Percentiles rank a stretch among this genome's conserved stretches.
phyloP scores from a whole-genome alignment of 64 coral and sea anemone genomes.

The Cladopsammia gracilis region DNA sequence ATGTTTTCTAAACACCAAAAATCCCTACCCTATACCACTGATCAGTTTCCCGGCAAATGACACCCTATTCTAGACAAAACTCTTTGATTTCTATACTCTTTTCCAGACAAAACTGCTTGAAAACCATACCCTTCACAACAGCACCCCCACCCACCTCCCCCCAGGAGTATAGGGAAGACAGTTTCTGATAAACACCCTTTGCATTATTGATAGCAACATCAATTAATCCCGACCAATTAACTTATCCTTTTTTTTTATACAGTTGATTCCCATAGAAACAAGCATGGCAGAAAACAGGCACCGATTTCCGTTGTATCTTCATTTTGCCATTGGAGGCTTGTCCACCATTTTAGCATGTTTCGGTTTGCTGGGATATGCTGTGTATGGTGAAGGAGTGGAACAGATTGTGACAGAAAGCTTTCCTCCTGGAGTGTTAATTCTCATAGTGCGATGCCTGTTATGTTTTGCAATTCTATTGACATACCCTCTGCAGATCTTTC shows the following conservation, averaged over 20 bases:
- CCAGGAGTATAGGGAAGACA: too few relatives aligned
- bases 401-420: slow-evolving; percentile 86
- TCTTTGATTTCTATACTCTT: too few relatives aligned
- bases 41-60: too few relatives aligned
- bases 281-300: slow-evolving; percentile 93
- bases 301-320: slow-evolving; percentile 78
- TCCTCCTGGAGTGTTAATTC: slow-evolving; percentile 63
- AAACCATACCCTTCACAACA: too few relatives aligned
- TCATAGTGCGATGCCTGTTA: slow-evolving; percentile 65
- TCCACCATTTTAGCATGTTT: slow-evolving; percentile 80
- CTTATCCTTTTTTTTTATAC: background rate
- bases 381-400: slow-evolving; percentile 80
- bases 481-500: slow-evolving; percentile 87
- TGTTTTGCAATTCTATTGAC: slow-evolving; percentile 85
- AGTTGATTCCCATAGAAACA: slow-evolving; percentile 91
- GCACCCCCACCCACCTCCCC: too few relatives aligned
- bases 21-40: too few relatives aligned
- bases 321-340: slow-evolving; percentile 80
- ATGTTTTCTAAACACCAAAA: too few relatives aligned
- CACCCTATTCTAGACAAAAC: too few relatives aligned
- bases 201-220: background rate
- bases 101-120: too few relatives aligned
- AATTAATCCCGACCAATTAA: background rate
- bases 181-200: background rate
- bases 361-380: slow-evolving; percentile 81